Base-by-base conservation (phyloP, 2,113 vertebrate genomes). In the Sebastes schlegelii region DNA sequence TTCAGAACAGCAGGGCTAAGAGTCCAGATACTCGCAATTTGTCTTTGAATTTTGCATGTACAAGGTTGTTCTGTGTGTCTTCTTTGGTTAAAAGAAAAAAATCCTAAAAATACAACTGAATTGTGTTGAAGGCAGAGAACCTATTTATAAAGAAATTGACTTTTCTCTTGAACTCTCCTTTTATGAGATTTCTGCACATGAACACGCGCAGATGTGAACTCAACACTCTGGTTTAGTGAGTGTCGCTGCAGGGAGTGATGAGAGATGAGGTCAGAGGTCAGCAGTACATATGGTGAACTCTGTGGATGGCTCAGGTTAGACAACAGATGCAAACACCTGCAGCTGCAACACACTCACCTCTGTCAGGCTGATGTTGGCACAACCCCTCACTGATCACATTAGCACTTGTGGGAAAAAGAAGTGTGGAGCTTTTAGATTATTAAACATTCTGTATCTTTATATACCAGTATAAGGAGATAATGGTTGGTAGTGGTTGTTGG, bases 281-380 rank as follows among this genome's bases (percentile, higher is more conserved):
- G 76, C 11, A 0, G 51, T 76, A 57, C 87, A 90, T 87, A 90
- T 87, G 86, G 85, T 46, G 85, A 83, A 67, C 79, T 58, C 67
- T 62, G 57, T 43, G 26, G 65, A 82, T n/a, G 57, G 63, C 57
- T 80, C 21, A 14, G 69, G 55, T 80, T 76, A 67, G 78, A 78
- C 73, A 85, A 77, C 84, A 89, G 86, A 87, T 88, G 79, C 83
- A 91, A 67, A 87, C 93, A 92, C 91, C 92, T 92, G 92, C 88
- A 81, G 81, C 74, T 77, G 48, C 71, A 79, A 80, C 90, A 86
- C 76, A 68, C 58, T 79, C 68, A 84, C 79, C 85, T 70, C 77
- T 84, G 83, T 90, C 55, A 62, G 48, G 12, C 49, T 58, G 49
- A 73, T 60, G 87, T 77, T 23, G 64, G n/a, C 72, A 62, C 72